Evolutionary conservation across 1,140 invertebrate species (phyloP), one percentile per base, ranked within the genome.

Genomic region (Aricia agestis): DNA sequence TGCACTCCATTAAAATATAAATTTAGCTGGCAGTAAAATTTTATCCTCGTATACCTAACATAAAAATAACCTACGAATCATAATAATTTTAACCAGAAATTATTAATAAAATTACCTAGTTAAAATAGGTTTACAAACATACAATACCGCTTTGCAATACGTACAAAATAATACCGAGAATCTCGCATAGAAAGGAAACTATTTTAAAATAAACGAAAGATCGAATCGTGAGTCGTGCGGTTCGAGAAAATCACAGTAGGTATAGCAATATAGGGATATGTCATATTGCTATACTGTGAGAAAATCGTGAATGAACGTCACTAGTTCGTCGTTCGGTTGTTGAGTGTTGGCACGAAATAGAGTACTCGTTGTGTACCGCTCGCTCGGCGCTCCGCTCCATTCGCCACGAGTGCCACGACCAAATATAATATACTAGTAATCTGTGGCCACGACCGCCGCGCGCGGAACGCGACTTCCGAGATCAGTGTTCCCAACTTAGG

Each of bases 401-500:
- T 90, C 87, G 84, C 77, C 78, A 83, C 79, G 82, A 82, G 78
- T 79, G 84, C 79, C 79, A 83, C 79, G 87, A n/a, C n/a, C n/a
- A n/a, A n/a, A n/a, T n/a, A n/a, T n/a, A n/a, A n/a, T n/a, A n/a
- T n/a, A n/a, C n/a, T n/a, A n/a, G n/a, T n/a, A n/a, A n/a, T n/a
- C n/a, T n/a, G n/a, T n/a, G n/a, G n/a, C n/a, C n/a, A 83, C 79
- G 82, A 82, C 78, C 79, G 84, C 79, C 79, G 84, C 79, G 87
- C 82, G 83, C 84, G 82, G 82, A 85, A 82, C 80, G 86, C 81
- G 76, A 82, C 76, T 77, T 79, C 78, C 75, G 82, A 90, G 86
- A 90, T 90, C 87, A 85, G 89, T 90, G 86, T 87, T 84, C n/a
- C n/a, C n/a, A n/a, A n/a, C n/a, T n/a, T n/a, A n/a, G n/a, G n/a